Evolutionary conservation across 1,140 invertebrate species (phyloP).

Genomic region (Samia ricini): DNA sequence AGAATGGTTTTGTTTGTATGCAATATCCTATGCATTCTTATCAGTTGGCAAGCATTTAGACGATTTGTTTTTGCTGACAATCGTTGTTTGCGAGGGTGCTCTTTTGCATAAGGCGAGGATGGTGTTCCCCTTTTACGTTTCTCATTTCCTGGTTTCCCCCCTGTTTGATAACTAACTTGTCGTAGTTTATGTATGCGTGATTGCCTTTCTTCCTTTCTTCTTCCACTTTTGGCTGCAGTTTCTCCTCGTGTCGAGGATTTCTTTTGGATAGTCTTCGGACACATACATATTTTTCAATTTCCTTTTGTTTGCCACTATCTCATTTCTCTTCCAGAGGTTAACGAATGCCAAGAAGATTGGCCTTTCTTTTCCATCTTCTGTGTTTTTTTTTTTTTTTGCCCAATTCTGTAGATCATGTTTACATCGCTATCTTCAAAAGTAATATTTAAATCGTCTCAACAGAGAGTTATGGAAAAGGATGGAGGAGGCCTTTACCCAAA

Average conservation of each 20-base stretch:
- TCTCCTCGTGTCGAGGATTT: conserved; percentile 27
- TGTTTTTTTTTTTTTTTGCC: conserved; percentile 22
- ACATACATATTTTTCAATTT: conserved; percentile 29
- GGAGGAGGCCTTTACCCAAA: no score
- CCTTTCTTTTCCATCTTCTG: conserved; percentile 17
- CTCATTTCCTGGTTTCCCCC: conserved; percentile 15
- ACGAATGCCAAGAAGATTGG: conserved; percentile 27
- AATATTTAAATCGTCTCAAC: conserved; percentile 23
- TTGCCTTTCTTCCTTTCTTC: conserved; percentile 38
- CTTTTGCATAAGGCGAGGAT: conserved; percentile 17
- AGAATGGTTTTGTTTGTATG: conserved; percentile 16
- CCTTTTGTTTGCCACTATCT: conserved; percentile 26
- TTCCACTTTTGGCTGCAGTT: conserved; percentile 20
- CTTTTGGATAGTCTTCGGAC: conserved; percentile 28
- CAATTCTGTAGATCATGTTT: conserved; percentile 20
- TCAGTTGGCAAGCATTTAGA: conserved; percentile 19
- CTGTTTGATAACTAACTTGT: conserved; percentile 31
- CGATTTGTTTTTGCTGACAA: conserved; percentile 17
- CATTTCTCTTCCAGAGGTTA: conserved; percentile 23
- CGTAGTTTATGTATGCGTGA: conserved; percentile 30
- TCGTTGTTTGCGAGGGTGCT: conserved; percentile 26
- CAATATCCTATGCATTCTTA: conserved; percentile 18
- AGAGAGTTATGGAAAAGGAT: no score
- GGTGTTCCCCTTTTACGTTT: conserved; percentile 25
- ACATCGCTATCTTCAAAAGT: conserved; percentile 17